Evolutionary conservation across 2,888 invertebrate genomes (phyloP).

Genomic region (Tridacna crocea): DNA sequence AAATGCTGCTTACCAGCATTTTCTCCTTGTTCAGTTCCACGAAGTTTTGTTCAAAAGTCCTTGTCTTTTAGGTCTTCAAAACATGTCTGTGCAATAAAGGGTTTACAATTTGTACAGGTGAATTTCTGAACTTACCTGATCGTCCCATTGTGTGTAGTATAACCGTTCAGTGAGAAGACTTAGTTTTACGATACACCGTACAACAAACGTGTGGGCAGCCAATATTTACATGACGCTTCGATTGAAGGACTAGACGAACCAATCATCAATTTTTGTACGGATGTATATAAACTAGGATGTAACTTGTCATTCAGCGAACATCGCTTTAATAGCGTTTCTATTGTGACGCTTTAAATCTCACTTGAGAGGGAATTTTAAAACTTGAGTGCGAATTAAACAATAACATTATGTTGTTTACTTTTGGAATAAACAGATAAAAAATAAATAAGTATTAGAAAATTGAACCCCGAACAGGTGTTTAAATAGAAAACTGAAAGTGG

Average conservation of each 20-base stretch:
- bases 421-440: slow-evolving; percentile 3
- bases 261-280: neutral
- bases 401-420: neutral
- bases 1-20: neutral
- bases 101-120: neutral
- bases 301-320: slow-evolving; percentile 6
- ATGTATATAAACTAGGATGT: slow-evolving; percentile 11
- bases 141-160: neutral
- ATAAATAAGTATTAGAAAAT: no score
- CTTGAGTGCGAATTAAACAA: slow-evolving; percentile 6
- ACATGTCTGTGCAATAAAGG: neutral
- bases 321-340: slow-evolving; percentile 7
- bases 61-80: neutral
- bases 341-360: neutral
- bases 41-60: neutral
- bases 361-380: neutral
- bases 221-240: neutral
- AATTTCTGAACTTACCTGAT: neutral
- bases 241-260: neutral
- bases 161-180: neutral
- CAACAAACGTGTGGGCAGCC: neutral
- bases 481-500: neutral
- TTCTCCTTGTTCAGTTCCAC: neutral
- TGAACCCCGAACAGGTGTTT: neutral
- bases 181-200: neutral